Conservation (phyloP, 2,113 vertebrate species). For the Hiodon alosoides region DNA sequence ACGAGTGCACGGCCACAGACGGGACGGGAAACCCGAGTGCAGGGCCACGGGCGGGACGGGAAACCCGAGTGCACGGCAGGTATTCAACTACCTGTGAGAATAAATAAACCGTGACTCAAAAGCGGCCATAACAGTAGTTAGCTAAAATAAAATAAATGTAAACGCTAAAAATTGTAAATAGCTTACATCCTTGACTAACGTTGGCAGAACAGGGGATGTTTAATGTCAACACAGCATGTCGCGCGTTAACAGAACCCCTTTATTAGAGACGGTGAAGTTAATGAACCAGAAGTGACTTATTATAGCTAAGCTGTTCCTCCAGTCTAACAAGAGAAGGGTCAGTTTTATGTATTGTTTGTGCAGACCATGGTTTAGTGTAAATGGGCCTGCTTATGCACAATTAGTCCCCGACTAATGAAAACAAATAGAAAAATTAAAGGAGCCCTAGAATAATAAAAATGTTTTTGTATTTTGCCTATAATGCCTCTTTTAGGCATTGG, state of each 20-base stretch:
- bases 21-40: no score
- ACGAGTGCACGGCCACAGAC: neutral
- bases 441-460: no score
- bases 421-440: neutral
- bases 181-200: conserved; percentile 8
- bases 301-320: conserved; percentile 27
- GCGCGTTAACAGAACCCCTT: conserved; percentile 29
- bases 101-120: neutral
- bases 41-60: no score
- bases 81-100: neutral
- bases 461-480: no score
- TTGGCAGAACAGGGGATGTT: conserved; percentile 5
- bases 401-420: neutral
- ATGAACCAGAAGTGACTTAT: conserved; percentile 35
- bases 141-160: no score
- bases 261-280: conserved; percentile 28
- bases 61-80: no score
- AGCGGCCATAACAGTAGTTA: neutral
- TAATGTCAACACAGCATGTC: conserved; percentile 18
- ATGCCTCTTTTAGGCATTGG: no score
- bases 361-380: conserved; percentile 24
- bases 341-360: conserved; percentile 26
- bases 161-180: neutral
- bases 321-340: conserved; percentile 25
- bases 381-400: neutral